phyloP scores from a whole-genome alignment of 2,113 vertebrate species.

The Centropristis striata region DNA sequence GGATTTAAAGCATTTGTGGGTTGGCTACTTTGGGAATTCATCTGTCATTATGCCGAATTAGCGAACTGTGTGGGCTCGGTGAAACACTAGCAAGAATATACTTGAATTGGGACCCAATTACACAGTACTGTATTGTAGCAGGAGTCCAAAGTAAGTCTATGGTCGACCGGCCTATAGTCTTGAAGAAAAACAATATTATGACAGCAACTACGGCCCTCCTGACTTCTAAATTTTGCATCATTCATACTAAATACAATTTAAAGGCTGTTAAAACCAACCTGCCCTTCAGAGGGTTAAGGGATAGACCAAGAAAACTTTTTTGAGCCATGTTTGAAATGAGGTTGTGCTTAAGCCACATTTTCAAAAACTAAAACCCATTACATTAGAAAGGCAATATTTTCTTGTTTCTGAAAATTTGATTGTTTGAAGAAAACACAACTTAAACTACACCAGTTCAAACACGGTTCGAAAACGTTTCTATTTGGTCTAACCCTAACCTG shows the following conservation, averaged over 20 bases:
- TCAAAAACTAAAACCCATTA: too few relatives aligned
- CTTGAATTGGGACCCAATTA: conserved; percentile 6
- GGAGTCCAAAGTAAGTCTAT: neutral
- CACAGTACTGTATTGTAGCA: neutral
- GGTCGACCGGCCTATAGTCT: neutral
- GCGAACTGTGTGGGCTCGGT: conserved; percentile 13
- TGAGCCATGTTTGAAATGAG: too few relatives aligned
- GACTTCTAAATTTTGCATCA: neutral
- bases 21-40: conserved; percentile 11
- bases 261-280: too few relatives aligned
- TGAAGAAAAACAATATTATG: conserved; percentile 5
- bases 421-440: too few relatives aligned
- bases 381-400: too few relatives aligned
- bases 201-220: neutral
- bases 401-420: too few relatives aligned
- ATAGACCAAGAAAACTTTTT: too few relatives aligned
- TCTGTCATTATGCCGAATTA: conserved; percentile 28
- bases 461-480: too few relatives aligned
- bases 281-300: too few relatives aligned
- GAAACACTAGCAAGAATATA: neutral
- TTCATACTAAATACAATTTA: neutral
- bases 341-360: too few relatives aligned
- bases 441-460: too few relatives aligned
- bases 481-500: too few relatives aligned
- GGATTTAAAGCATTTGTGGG: conserved; percentile 31